Evolutionary conservation across 2,888 invertebrate genomes (phyloP).

Genomic region (Netelia fuscicornis): DNA sequence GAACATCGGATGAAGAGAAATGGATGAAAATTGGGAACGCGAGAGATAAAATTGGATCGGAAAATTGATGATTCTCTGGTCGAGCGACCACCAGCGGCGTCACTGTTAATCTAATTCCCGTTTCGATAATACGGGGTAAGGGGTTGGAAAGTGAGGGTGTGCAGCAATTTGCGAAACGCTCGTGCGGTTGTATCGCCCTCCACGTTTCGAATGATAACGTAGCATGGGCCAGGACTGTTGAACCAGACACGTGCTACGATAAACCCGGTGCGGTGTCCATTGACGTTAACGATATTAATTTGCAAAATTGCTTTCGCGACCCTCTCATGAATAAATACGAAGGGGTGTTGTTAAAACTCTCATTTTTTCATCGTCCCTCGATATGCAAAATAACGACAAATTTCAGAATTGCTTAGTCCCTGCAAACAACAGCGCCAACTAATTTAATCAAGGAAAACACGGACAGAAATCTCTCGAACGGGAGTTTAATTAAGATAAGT

Average conservation of each 20-base stretch:
- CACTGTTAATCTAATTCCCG: conserved; percentile 40
- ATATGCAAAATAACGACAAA: neutral
- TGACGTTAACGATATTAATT: conserved; percentile 37
- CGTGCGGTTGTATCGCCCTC: conserved; percentile 21
- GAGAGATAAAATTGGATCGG: conserved; percentile 28
- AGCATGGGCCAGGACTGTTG: neutral
- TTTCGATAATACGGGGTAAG: conserved; percentile 30
- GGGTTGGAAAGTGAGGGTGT: neutral
- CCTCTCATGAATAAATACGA: conserved; percentile 10
- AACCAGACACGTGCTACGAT: no score
- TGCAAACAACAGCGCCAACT: neutral
- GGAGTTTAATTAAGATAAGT: conserved; percentile 30
- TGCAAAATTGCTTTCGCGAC: conserved; percentile 10
- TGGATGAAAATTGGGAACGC: neutral
- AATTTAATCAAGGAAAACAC: conserved; percentile 41
- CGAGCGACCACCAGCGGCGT: neutral
- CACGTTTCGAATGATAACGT: conserved; percentile 31
- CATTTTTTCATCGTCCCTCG: neutral
- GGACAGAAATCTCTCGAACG: neutral
- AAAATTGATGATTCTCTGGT: conserved; percentile 33
- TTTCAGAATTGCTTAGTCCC: conserved; percentile 15
- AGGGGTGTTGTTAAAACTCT: neutral
- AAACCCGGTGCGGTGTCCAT: no score
- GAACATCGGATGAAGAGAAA: conserved; percentile 3
- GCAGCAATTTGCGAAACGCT: conserved; percentile 46